Conservation (phyloP, 1,140 invertebrate genomes). For the Drosophila pectinifera region DNA sequence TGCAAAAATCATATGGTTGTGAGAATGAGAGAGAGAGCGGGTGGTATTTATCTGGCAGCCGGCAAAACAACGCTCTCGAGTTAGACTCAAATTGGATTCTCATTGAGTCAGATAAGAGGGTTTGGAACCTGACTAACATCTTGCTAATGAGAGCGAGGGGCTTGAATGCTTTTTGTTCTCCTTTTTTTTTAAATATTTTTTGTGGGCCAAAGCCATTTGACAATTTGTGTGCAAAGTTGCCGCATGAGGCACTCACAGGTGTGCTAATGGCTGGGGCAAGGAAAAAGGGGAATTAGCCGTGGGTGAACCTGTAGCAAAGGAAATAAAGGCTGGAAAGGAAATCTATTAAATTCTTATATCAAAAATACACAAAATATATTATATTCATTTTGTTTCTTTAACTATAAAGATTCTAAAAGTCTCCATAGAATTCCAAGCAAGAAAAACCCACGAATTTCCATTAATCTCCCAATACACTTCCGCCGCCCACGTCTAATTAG, state of each 20-base stretch:
- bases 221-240: conserved; percentile 17
- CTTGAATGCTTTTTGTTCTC: conserved; percentile 26
- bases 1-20: conserved; percentile 60
- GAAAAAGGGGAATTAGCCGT: not conserved
- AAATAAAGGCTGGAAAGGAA: not conserved
- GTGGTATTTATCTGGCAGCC: conserved; percentile 21
- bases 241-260: conserved; percentile 37
- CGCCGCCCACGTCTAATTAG: conserved; percentile 42
- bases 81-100: conserved; percentile 62
- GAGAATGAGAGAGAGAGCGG: conserved; percentile 4
- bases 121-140: conserved; percentile 51
- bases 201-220: conserved; percentile 32
- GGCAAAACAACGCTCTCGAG: conserved; percentile 17
- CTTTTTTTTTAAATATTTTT: conserved; percentile 1
- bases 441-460: not conserved
- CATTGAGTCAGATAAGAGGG: conserved; percentile 69
- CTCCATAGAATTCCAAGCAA: not conserved
- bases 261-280: conserved; percentile 26
- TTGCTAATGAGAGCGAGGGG: conserved; percentile 26
- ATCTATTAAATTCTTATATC: no score
- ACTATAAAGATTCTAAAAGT: not conserved
- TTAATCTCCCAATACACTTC: conserved; percentile 11
- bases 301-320: not conserved
- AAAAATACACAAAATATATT: no score
- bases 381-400: no score